Evolutionary conservation across 1,140 invertebrate genomes (phyloP).

Genomic region (Asbolus verrucosus): DNA sequence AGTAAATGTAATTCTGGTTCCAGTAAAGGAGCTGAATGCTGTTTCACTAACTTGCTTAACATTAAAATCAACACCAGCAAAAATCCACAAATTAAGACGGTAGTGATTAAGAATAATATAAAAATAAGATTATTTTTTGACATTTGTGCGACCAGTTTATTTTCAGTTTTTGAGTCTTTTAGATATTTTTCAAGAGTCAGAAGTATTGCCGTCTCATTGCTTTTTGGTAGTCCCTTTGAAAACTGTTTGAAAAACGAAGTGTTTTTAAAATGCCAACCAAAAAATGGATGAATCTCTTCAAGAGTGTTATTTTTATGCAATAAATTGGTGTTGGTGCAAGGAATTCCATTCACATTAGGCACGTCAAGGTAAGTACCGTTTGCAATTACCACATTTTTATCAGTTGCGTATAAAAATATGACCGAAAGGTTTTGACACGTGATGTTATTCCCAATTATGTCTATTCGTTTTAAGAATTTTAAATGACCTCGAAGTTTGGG

Average conservation of each 20-base stretch:
- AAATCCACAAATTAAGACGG: too few species aligned
- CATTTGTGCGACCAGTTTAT: background rate
- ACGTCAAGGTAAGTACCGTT: background rate
- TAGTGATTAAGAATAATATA: background rate
- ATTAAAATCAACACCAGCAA: too few species aligned
- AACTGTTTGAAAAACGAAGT: slow-evolving; percentile 12
- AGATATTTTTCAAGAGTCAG: too few species aligned
- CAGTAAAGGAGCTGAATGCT: background rate
- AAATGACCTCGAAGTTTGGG: background rate
- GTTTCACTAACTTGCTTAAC: background rate
- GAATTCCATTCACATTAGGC: slow-evolving; percentile 3
- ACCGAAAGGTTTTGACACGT: slow-evolving; percentile 10
- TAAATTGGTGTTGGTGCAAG: slow-evolving; percentile 7
- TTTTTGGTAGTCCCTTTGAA: background rate
- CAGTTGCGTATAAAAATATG: slow-evolving; percentile 9
- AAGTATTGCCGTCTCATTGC: background rate
- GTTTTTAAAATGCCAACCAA: background rate
- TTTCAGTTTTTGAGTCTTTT: background rate
- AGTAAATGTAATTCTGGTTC: slow-evolving; percentile 1
- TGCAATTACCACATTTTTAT: slow-evolving; percentile 2
- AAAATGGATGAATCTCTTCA: background rate
- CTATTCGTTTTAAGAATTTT: background rate
- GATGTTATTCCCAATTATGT: slow-evolving; percentile 18
- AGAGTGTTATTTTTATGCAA: background rate
- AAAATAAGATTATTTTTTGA: background rate